A percentile compares a stretch with the other conserved stretches of the same genome.
Conservation (phyloP, 64 coral and sea anemone genomes). For the Porites lutea region DNA sequence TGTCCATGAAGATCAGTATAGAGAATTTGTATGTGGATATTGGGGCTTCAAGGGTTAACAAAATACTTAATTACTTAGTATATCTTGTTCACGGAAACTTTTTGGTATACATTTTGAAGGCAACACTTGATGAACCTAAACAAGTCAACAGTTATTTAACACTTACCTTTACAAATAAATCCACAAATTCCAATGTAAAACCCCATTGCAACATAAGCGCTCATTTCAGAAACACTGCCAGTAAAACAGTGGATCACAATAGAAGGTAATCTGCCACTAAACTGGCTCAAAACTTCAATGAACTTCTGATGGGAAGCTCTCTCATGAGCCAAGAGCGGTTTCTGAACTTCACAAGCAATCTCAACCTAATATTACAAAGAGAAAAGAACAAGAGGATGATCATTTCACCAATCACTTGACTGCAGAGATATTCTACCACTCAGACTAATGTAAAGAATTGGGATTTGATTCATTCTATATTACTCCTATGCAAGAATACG, state of each 20-base stretch:
- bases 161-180: slow-evolving; percentile 96
- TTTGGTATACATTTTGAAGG: neutral
- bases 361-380: slow-evolving; percentile 70
- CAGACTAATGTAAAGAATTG: no score
- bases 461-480: no score
- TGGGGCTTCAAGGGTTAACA: no score
- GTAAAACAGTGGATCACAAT: slow-evolving; percentile 99
- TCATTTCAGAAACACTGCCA: slow-evolving; percentile 92
- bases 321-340: slow-evolving; percentile 93
- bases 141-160: neutral
- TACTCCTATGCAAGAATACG: no score
- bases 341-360: slow-evolving; percentile 89
- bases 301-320: slow-evolving; percentile 90
- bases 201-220: slow-evolving; percentile 93
- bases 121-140: no score
- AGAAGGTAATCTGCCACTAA: slow-evolving; percentile 78
- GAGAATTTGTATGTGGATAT: no score
- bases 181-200: slow-evolving; percentile 98
- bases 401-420: no score
- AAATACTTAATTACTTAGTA: no score
- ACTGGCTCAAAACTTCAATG: slow-evolving; percentile 83
- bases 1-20: no score
- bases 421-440: no score
- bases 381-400: neutral
- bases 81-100: no score